A percentile compares a stretch with the other conserved stretches of the same genome.
phyloP scores from a whole-genome alignment of 2,888 invertebrate species.

The Drosophila hamatofila region DNA sequence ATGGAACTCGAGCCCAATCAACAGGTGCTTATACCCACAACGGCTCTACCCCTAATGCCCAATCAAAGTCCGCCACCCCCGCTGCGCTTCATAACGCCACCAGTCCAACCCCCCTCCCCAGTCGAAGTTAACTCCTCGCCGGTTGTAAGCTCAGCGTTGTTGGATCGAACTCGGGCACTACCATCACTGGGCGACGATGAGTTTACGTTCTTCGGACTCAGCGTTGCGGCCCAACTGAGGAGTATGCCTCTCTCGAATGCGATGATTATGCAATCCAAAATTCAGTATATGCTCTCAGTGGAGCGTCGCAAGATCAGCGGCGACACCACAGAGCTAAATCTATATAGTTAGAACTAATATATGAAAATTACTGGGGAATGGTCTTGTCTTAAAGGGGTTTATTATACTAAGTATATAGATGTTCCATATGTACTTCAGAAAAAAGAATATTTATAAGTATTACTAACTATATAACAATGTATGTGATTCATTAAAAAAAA shows the following conservation, averaged over 20 bases:
- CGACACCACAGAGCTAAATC: conserved; percentile 28
- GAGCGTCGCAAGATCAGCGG: conserved; percentile 64
- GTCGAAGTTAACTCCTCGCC: background rate
- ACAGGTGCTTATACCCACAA: conserved; percentile 32
- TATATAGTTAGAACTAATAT: background rate
- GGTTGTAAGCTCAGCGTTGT: background rate
- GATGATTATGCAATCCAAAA: conserved; percentile 70
- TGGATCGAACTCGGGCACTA: conserved; percentile 19
- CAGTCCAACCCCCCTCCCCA: conserved; percentile 1
- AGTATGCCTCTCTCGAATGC: conserved; percentile 64
- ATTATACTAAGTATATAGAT: background rate
- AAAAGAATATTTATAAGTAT: background rate
- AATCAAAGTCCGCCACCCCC: conserved; percentile 26
- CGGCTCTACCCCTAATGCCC: conserved; percentile 6
- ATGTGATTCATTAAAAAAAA: too few relatives aligned
- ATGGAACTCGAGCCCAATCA: conserved; percentile 25
- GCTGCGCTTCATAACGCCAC: conserved; percentile 16
- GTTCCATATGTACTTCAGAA: background rate
- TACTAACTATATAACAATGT: too few relatives aligned
- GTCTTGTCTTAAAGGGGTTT: background rate
- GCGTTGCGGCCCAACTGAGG: conserved; percentile 66
- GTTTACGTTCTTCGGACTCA: conserved; percentile 68
- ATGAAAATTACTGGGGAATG: background rate
- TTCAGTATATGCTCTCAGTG: conserved; percentile 58
- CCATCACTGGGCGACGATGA: conserved; percentile 55